These are phyloP conservation scores for Mormyrops boulengeri DNA, from an alignment of 2,797 vertebrate species.

Conservation along the genomic window DNA sequence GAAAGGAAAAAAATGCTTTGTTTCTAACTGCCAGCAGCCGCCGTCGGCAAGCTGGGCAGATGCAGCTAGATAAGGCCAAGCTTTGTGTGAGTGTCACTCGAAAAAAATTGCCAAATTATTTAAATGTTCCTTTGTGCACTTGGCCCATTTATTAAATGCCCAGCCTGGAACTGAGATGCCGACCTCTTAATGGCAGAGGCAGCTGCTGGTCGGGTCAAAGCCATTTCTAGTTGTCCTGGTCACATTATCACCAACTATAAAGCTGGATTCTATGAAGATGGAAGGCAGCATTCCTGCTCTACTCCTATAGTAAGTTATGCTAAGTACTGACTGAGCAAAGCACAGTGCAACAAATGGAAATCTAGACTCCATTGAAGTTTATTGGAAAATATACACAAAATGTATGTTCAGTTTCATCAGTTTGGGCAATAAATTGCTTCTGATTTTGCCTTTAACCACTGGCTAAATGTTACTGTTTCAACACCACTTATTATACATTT, in stretches of 20 bases:
- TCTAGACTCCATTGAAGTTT: background rate
- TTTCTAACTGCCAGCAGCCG: background rate
- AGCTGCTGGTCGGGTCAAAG: background rate
- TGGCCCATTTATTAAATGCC: background rate
- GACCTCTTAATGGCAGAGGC: background rate
- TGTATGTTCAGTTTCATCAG: background rate
- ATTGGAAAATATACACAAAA: background rate
- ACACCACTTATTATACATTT: background rate
- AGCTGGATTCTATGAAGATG: background rate
- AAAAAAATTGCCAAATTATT: constrained; percentile 23
- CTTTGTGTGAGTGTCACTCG: constrained; percentile 19
- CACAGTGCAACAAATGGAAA: background rate
- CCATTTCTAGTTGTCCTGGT: background rate
- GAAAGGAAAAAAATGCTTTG: background rate
- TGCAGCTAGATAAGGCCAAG: background rate
- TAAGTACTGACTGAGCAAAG: background rate
- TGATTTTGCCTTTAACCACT: background rate
- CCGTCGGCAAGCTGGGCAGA: constrained; percentile 5
- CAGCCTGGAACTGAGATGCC: background rate
- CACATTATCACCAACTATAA: background rate
- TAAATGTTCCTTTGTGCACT: constrained; percentile 20
- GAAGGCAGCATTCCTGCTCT: background rate
- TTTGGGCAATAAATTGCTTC: background rate
- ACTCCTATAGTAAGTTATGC: background rate
- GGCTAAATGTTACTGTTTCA: background rate